A percentile compares a stretch with the other conserved stretches of the same genome.
Evolutionary conservation across 2,888 invertebrate genomes (phyloP).

Genomic region (Saturnia pavonia): DNA sequence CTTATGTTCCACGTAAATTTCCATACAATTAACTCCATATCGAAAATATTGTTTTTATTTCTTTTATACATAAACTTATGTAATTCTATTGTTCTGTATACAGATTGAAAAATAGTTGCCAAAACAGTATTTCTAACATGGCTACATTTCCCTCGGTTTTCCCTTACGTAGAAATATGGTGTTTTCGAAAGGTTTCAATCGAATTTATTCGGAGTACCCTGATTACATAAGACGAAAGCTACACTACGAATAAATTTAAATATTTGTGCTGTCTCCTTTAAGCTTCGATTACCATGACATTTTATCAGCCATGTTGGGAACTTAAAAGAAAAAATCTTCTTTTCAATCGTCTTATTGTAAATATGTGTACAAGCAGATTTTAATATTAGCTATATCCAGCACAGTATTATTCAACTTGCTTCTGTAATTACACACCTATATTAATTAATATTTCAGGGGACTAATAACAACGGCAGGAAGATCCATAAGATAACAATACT

Average conservation of each 20-base stretch:
- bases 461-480: too few relatives aligned
- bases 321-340: background rate
- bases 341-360: background rate
- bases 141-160: conserved; percentile 42
- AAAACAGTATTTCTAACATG: conserved; percentile 59
- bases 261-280: conserved; percentile 40
- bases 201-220: conserved; percentile 55
- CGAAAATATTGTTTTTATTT: background rate
- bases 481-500: too few relatives aligned
- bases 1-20: background rate
- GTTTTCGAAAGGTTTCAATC: conserved; percentile 50
- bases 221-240: conserved; percentile 46
- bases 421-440: background rate
- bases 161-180: conserved; percentile 48
- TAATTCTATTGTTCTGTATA: conserved; percentile 30
- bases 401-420: background rate
- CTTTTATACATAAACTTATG: background rate
- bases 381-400: background rate
- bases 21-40: background rate
- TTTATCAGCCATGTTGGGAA: background rate
- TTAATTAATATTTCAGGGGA: too few relatives aligned
- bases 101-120: conserved; percentile 11
- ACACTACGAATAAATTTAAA: conserved; percentile 62
- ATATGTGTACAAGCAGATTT: background rate
- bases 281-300: background rate